Evolutionary conservation across 2,888 invertebrate genomes (phyloP), one percentile per base, ranked within the genome.

Genomic region (Tetragnatha montana): DNA sequence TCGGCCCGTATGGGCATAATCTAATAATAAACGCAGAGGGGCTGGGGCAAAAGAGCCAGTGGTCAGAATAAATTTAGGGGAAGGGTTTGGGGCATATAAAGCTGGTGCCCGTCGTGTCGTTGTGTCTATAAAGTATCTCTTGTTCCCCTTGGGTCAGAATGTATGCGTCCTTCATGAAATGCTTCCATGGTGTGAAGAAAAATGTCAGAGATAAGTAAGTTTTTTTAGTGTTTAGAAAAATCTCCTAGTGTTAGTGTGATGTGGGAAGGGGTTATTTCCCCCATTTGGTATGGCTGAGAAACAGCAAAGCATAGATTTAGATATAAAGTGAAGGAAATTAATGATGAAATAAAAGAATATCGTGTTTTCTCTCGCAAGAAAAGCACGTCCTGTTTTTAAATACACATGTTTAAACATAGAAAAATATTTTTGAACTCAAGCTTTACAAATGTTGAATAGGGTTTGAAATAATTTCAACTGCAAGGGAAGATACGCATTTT

Each of bases 141-240:
- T 4, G n/a, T 50, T 19, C 71, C 50, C 49, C 50, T 50, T 4
- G 4, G 60, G 60, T 60, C 60, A 68, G n/a, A 51, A 87, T 87
- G 87, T 87, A 87, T 50, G 47, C 87, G 69, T 81, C 87, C 1
- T 81, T 87, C 50, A 68, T 73, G 21, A 87, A 87, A 49, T 80
- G 79, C 47, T 74, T 81, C 7, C 79, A 81, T 21, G 68, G 60
- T 0, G 74, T 75, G 51, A 86, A 79, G 86, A 87, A 69, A 81
- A 80, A 80, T 21, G 8, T 69, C 14, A 68, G 87, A 14, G 87
- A 80, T 60, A 87, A 87, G 87, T 87, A 80, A 87, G 87, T 80
- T 80, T 83, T 80, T 83, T 35, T 35, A 35, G 35, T 35, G 35
- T 35, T 35, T 35, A 35, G 35, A 35, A 35, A 35, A 35, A 35